phyloP scores from a whole-genome alignment of 2,113 vertebrate species.

The Plectropomus leopardus region DNA sequence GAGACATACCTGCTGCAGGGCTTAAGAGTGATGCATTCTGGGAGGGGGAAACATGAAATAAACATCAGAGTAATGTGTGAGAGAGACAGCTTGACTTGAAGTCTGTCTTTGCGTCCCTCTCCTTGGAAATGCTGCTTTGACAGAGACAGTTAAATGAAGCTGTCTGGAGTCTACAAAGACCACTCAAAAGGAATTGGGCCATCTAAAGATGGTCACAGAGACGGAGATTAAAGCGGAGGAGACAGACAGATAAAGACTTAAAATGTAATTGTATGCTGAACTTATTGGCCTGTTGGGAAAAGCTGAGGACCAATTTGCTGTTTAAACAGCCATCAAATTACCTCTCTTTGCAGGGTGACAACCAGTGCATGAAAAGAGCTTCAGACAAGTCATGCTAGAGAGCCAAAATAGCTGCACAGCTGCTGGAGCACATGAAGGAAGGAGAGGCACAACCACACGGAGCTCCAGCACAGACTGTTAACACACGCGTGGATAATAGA shows the following conservation, averaged over 20 bases:
- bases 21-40: constrained; percentile 64
- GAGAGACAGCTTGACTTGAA: constrained; percentile 34
- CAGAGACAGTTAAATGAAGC: constrained; percentile 62
- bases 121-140: constrained; percentile 46
- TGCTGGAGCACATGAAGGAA: constrained; percentile 15
- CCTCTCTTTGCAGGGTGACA: constrained; percentile 68
- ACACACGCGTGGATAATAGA: neutral
- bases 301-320: constrained; percentile 72
- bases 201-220: constrained; percentile 58
- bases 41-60: constrained; percentile 75
- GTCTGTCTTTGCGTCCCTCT: constrained; percentile 43
- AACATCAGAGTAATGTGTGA: constrained; percentile 69
- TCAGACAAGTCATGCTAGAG: constrained; percentile 62
- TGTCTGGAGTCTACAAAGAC: constrained; percentile 53
- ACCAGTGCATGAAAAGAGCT: constrained; percentile 68
- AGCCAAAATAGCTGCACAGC: constrained; percentile 49
- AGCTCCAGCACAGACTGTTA: constrained; percentile 18
- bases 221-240: constrained; percentile 57
- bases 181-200: constrained; percentile 57
- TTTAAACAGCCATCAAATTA: constrained; percentile 80
- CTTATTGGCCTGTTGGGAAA: constrained; percentile 71
- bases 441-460: constrained; percentile 25
- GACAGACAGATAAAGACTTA: constrained; percentile 56
- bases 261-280: constrained; percentile 74
- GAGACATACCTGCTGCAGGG: constrained; percentile 62